Percentiles rank a stretch among this genome's conserved stretches.
phyloP scores from a whole-genome alignment of 2,888 invertebrate species.

The Furcula furcula region DNA sequence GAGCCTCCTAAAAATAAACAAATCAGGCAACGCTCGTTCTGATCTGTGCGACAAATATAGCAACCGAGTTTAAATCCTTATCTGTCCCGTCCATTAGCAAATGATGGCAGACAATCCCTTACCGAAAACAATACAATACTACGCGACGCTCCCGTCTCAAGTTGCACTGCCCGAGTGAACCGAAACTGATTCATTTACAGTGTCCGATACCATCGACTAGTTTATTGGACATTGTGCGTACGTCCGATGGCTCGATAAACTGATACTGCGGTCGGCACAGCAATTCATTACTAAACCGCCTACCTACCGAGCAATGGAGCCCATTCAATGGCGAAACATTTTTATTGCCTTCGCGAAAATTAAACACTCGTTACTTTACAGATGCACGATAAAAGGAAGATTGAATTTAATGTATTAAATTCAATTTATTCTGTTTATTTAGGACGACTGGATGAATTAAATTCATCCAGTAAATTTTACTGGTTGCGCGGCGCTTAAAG shows the following conservation, averaged over 20 bases:
- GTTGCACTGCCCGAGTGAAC: constrained; percentile 30
- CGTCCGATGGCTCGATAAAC: constrained; percentile 62
- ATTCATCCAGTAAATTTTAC: too few species aligned
- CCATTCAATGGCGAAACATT: constrained; percentile 59
- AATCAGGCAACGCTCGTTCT: too few species aligned
- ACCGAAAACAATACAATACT: too few species aligned
- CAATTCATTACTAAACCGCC: constrained; percentile 69
- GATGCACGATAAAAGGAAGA: constrained; percentile 54
- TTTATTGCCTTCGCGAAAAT: constrained; percentile 66
- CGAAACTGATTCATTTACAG: constrained; percentile 73
- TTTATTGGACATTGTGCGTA: constrained; percentile 78
- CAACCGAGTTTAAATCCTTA: too few species aligned
- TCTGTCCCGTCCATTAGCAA: too few species aligned
- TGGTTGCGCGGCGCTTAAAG: constrained; percentile 9
- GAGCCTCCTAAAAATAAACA: too few species aligned
- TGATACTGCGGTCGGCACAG: constrained; percentile 61
- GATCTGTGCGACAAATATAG: too few species aligned
- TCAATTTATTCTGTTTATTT: constrained; percentile 51
- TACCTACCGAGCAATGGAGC: constrained; percentile 46
- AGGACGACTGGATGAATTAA: constrained; percentile 28
- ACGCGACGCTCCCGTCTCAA: constrained; percentile 27
- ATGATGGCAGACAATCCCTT: too few species aligned
- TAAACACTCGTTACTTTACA: constrained; percentile 58
- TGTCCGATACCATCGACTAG: constrained; percentile 68
- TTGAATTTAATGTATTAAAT: constrained; percentile 48